phyloP scores from a whole-genome alignment of 2,888 invertebrate species.

The Aromia moschata region DNA sequence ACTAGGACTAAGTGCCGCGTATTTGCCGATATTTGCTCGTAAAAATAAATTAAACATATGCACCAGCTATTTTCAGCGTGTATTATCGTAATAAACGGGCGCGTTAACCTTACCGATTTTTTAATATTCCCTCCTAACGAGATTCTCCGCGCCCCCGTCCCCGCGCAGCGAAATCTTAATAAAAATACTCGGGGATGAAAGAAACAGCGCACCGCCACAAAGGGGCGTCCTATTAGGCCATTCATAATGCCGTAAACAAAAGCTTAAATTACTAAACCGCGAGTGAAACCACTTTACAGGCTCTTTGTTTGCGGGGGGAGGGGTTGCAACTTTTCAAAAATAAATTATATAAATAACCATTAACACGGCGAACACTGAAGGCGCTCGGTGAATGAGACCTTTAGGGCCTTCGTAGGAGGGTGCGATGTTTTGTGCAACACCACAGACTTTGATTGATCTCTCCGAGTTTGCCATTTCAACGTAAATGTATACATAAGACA shows the following conservation, averaged over 20 bases:
- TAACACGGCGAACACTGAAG: constrained; percentile 12
- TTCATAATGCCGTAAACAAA: constrained; percentile 13
- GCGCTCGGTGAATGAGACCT: constrained; percentile 21
- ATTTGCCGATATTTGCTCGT: constrained; percentile 13
- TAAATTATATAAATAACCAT: constrained; percentile 26
- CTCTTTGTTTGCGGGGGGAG: constrained; percentile 1
- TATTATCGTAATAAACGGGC: background rate
- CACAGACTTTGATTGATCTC: constrained; percentile 25
- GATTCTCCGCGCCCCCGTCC: no score
- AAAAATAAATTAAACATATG: constrained; percentile 11
- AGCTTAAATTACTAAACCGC: constrained; percentile 15
- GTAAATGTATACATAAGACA: background rate
- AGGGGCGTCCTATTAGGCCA: background rate
- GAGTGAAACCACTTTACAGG: constrained; percentile 19
- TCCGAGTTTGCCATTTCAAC: background rate
- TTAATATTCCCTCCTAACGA: no score
- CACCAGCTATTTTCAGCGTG: constrained; percentile 12
- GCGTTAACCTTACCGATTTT: no score
- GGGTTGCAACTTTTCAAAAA: constrained; percentile 18
- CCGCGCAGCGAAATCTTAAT: background rate
- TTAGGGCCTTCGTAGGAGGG: constrained; percentile 14
- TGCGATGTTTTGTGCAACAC: constrained; percentile 18
- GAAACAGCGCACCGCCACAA: no score
- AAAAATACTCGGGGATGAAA: background rate
- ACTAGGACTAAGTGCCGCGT: constrained; percentile 10